Evolutionary conservation across 2,888 invertebrate species (phyloP), one percentile per base, ranked within the genome.

Genomic region (Nebria salina): DNA sequence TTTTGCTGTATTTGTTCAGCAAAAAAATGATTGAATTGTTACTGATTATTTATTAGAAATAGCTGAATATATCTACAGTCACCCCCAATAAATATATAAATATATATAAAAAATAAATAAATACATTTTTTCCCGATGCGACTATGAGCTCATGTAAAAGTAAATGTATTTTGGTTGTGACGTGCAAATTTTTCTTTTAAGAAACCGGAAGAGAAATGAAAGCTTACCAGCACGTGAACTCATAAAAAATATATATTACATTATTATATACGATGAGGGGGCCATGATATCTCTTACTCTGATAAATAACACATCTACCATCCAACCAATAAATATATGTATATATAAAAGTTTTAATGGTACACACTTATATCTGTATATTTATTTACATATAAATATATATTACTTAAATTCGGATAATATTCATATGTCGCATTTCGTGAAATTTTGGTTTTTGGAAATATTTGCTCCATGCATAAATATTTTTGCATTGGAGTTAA

Each of bases 231-330:
- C 34, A 54, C 34, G 68, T 54, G 54, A 70, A 77, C 70, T 77
- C 72, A 77, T 72, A 77, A 77, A 76, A 77, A 70, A 72, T 70
- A 77, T 77, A 77, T 77, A 77, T 77, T 77, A 77, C 54, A 77
- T 70, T 77, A 77, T 77, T 77, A 77, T 77, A 70, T 70, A 77
- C 34, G 68, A 64, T 15, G 70, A 70, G 66, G 43, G 43, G 68
- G 77, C 72, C 68, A 76, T 76, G 66, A 34, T 34, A 34, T 34
- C 34, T 34, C 34, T 34, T 34, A 34, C 34, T 34, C 34, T 34
- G 34, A 2, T 34, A 34, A 34, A 34, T 34, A 34, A 34, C 34
- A 34, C 34, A 34, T 34, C 34, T 34, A 34, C 2, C 5, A 34
- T 34, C 34, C 34, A 34, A 34, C 34, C 34, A 5, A 34, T 34